Base-by-base conservation (phyloP, 2,888 invertebrate genomes). In the Agonopterix subpropinquella region DNA sequence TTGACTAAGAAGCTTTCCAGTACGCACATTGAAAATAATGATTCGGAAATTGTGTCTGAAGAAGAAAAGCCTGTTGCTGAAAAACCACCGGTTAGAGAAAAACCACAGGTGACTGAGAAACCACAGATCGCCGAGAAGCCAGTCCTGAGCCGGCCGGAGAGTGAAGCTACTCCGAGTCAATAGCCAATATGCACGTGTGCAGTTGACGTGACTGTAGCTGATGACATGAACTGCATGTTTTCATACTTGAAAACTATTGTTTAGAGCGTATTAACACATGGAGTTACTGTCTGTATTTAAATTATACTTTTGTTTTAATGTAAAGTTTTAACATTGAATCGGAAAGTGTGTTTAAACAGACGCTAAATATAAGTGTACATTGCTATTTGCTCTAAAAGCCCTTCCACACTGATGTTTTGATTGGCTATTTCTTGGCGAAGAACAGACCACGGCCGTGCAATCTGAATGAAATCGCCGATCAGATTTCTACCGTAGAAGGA, bases 221-320 rank as follows among this genome's bases (percentile, higher is more conserved):
- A 73, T 52, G 63, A 77, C 54, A 76, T 69, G 71, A 80, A 84
- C 78, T 82, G 66, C 80, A 67, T 79, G 78, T 82, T 86, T 78
- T 79, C 80, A 55, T 82, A 80, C 61, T 66, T 80, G 74, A 85
- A 82, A 78, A 80, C 77, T 54, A 74, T 82, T 69, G 73, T 80
- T 70, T 82, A 65, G 56, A 41, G 60, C 43, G 47, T 47, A 49
- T 47, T 54, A 54, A 45, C 46, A 18, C 48, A 47, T 49, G 36
- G 10, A 53, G 54, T 52, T 57, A 55, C 36, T 43, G 4, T 8
- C 11, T 41, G 35, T 46, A 35, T 41, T 9, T 47, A 41, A 36
- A 28, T 36, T 13, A 35, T 35, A 47, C 18, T 36, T 41, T 35
- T 36, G 36, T 41, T 41, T 46, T 9, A 41, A 41, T 28, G 28